Evolutionary conservation across 2,888 invertebrate species (phyloP).

Genomic region (Cephus rjabovi): DNA sequence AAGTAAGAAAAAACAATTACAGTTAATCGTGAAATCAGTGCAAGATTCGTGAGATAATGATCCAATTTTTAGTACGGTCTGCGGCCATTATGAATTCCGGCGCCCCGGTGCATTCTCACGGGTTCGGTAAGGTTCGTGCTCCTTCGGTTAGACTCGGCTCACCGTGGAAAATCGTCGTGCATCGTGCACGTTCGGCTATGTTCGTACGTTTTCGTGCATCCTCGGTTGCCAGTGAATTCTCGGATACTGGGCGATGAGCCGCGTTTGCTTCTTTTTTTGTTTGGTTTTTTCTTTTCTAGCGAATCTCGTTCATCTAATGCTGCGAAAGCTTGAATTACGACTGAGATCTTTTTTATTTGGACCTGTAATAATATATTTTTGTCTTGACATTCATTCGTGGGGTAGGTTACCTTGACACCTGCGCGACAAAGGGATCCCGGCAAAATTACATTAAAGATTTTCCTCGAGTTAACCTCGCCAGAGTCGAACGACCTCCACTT

Average conservation of each 20-base stretch:
- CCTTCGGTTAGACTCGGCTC: not conserved
- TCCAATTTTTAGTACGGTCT: not conserved
- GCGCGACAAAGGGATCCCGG: not conserved
- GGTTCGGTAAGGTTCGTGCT: not conserved
- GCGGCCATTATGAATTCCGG: not conserved
- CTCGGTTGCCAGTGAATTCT: not conserved
- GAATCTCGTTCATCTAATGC: not conserved
- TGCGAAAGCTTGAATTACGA: not conserved
- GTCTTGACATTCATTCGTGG: not conserved
- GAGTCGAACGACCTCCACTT: conserved; percentile 55
- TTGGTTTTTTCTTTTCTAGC: not conserved
- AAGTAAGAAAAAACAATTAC: not conserved
- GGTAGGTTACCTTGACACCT: conserved; percentile 19
- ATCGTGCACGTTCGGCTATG: not conserved
- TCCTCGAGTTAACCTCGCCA: conserved; percentile 7
- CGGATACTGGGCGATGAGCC: not conserved
- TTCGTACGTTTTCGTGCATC: not conserved
- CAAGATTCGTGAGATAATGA: not conserved
- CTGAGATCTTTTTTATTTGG: not conserved
- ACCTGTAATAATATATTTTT: not conserved
- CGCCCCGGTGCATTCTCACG: not conserved
- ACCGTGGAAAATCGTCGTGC: not conserved
- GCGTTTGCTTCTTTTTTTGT: not conserved
- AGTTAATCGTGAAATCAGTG: not conserved
- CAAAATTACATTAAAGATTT: not conserved